Percentiles rank a stretch among this genome's conserved stretches.
Conservation (phyloP, 1,140 invertebrate genomes). For the Scaptomyza graminum region DNA sequence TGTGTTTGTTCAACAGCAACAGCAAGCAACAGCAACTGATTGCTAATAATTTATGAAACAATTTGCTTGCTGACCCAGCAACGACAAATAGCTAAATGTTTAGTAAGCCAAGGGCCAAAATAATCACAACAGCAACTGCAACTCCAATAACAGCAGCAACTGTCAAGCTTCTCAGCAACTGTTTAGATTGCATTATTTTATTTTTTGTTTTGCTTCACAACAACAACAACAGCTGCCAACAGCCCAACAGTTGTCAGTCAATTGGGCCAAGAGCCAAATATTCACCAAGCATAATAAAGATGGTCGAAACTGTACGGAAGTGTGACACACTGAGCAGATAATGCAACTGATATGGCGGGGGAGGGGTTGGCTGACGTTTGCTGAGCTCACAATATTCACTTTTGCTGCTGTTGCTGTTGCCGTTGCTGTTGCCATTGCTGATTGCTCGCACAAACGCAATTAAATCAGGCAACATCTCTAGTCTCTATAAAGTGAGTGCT, state of each 20-base stretch:
- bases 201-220: slow-evolving; percentile 5
- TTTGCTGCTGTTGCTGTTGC: slow-evolving; percentile 13
- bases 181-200: slow-evolving; percentile 25
- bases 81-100: background rate
- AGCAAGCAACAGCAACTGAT: slow-evolving; percentile 26
- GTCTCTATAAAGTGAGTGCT: slow-evolving; percentile 11
- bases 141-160: slow-evolving; percentile 21
- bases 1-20: background rate
- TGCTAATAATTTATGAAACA: slow-evolving; percentile 59
- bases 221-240: slow-evolving; percentile 26
- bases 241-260: slow-evolving; percentile 26
- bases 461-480: slow-evolving; percentile 59
- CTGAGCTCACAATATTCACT: slow-evolving; percentile 24
- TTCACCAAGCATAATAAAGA: slow-evolving; percentile 23
- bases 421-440: slow-evolving; percentile 16
- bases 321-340: slow-evolving; percentile 29
- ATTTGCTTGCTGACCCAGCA: slow-evolving; percentile 24
- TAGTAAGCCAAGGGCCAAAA: background rate
- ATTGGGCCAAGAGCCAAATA: slow-evolving; percentile 13
- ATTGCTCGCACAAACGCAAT: slow-evolving; percentile 49
- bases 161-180: slow-evolving; percentile 35
- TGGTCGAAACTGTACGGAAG: slow-evolving; percentile 15
- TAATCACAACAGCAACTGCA: slow-evolving; percentile 3
- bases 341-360: slow-evolving; percentile 54
- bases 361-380: slow-evolving; percentile 17